Evolutionary conservation across 2,888 invertebrate genomes (phyloP).

Genomic region (Hypselothyrea guttata): DNA sequence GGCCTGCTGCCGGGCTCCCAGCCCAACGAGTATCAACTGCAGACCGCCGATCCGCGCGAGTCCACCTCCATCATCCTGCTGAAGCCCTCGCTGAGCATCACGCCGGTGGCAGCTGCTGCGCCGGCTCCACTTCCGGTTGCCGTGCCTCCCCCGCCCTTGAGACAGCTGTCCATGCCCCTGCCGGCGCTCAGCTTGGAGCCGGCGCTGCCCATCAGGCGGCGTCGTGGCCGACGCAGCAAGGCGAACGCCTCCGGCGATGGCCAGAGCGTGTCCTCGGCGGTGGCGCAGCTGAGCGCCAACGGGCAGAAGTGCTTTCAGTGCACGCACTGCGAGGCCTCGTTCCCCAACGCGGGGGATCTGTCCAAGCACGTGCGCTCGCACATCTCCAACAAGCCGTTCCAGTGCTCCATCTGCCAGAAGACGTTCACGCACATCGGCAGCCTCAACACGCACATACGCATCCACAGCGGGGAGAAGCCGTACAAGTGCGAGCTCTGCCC

Average conservation of each 20-base stretch:
- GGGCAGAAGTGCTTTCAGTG: slow-evolving; percentile 81
- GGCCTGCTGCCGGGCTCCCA: slow-evolving; percentile 31
- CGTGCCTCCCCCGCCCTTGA: not conserved
- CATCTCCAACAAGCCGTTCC: slow-evolving; percentile 82
- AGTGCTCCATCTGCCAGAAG: slow-evolving; percentile 82
- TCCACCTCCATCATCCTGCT: slow-evolving; percentile 78
- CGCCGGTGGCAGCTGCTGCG: not conserved
- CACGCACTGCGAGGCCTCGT: slow-evolving; percentile 81
- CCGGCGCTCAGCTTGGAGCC: slow-evolving; percentile 29
- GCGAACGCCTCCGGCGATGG: slow-evolving; percentile 24
- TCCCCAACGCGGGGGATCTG: slow-evolving; percentile 82
- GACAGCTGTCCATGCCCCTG: slow-evolving; percentile 3
- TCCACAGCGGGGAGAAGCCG: slow-evolving; percentile 82
- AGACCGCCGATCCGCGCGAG: slow-evolving; percentile 68
- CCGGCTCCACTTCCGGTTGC: too few species aligned
- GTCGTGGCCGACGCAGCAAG: slow-evolving; percentile 75
- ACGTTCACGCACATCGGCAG: slow-evolving; percentile 82
- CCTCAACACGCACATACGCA: slow-evolving; percentile 82
- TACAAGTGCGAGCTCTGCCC: slow-evolving; percentile 82
- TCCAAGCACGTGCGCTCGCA: slow-evolving; percentile 82
- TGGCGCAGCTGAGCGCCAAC: slow-evolving; percentile 55
- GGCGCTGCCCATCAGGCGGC: slow-evolving; percentile 58
- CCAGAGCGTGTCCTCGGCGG: slow-evolving; percentile 44
- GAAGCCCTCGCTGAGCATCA: slow-evolving; percentile 52
- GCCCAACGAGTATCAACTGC: slow-evolving; percentile 61